phyloP scores from a whole-genome alignment of 2,113 vertebrate genomes.

The Mixornis gularis region DNA sequence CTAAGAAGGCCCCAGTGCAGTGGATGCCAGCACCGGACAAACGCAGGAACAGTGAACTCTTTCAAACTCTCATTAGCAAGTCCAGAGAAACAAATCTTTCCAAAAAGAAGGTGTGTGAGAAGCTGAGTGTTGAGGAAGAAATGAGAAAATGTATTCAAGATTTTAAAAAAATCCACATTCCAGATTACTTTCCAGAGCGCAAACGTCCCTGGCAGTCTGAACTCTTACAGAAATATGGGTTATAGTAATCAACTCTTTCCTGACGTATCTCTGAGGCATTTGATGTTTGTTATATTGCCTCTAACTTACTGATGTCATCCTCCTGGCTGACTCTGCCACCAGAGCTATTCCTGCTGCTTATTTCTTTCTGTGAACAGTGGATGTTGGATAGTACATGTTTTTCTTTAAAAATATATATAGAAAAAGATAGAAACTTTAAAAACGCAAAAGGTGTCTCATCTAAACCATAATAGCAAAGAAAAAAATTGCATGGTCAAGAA shows the following conservation, averaged over 20 bases:
- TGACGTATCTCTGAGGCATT: background rate
- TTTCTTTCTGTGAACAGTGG: conserved; percentile 68
- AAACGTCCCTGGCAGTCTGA: conserved; percentile 89
- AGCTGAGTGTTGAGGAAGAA: conserved; percentile 83
- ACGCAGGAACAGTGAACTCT: conserved; percentile 89
- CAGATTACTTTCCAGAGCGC: conserved; percentile 84
- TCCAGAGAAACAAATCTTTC: conserved; percentile 81
- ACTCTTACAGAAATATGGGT: conserved; percentile 86
- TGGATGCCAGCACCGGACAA: conserved; percentile 85
- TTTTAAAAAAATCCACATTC: conserved; percentile 88
- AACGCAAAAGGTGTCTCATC: conserved; percentile 21
- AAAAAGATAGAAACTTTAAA: conserved; percentile 20
- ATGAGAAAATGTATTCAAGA: conserved; percentile 91
- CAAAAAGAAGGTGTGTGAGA: conserved; percentile 85
- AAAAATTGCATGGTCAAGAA: conserved; percentile 70
- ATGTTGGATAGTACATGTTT: conserved; percentile 62
- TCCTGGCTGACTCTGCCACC: conserved; percentile 30
- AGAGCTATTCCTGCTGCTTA: conserved; percentile 69
- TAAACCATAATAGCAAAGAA: conserved; percentile 47
- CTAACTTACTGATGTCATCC: conserved; percentile 48
- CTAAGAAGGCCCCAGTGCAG: conserved; percentile 80
- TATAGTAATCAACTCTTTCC: conserved; percentile 67
- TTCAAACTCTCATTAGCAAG: conserved; percentile 87
- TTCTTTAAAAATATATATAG: conserved; percentile 55
- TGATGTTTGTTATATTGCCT: conserved; percentile 57